phyloP scores from a whole-genome alignment of 2,113 vertebrate genomes.

The Stigmatopora argus region DNA sequence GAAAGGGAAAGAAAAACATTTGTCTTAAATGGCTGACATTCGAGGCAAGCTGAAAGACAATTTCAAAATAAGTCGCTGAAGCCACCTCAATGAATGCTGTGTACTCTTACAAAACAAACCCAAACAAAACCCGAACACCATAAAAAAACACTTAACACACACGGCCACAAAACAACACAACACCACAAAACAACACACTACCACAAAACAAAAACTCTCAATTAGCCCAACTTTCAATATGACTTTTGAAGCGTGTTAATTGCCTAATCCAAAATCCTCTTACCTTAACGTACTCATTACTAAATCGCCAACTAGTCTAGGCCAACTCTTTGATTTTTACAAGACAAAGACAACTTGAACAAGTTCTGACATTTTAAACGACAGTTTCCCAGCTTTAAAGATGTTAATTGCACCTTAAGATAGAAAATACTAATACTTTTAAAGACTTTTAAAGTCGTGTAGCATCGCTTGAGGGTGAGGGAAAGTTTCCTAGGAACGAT shows the following conservation, averaged over 20 bases:
- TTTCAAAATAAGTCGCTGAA: too few relatives aligned
- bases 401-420: constrained; percentile 10
- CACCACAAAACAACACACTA: too few relatives aligned
- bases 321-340: not conserved
- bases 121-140: too few relatives aligned
- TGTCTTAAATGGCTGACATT: too few relatives aligned
- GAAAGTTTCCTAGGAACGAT: constrained; percentile 3
- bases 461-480: not conserved
- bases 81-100: too few relatives aligned
- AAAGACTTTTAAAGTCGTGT: not conserved
- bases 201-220: not conserved
- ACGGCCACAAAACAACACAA: too few relatives aligned
- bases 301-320: not conserved
- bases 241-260: not conserved
- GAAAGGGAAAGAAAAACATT: too few relatives aligned
- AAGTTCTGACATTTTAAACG: not conserved
- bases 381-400: not conserved
- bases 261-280: not conserved
- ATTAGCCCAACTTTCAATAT: not conserved
- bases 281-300: not conserved
- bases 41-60: too few relatives aligned
- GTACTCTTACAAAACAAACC: too few relatives aligned
- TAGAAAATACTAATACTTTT: constrained; percentile 1
- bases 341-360: not conserved
- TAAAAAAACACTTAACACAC: too few relatives aligned